phyloP scores from a whole-genome alignment of 1,140 invertebrate species.

The Bombus sylvicola region DNA sequence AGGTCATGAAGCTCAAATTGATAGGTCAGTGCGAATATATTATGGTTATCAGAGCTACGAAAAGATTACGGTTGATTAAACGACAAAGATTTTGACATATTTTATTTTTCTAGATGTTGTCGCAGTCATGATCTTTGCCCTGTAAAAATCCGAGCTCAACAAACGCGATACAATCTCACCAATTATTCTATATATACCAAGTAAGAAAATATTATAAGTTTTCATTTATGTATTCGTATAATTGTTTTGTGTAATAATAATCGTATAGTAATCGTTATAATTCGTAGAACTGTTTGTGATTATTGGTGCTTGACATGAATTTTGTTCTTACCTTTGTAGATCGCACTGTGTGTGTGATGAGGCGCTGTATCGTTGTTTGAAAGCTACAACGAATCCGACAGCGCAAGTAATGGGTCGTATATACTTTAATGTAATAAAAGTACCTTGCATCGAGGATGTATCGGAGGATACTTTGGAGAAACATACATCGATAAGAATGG shows the following conservation, averaged over 20 bases:
- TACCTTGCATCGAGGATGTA: slow-evolving; percentile 89
- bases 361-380: slow-evolving; percentile 91
- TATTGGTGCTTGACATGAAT: not conserved
- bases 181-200: slow-evolving; percentile 94
- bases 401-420: slow-evolving; percentile 91
- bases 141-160: slow-evolving; percentile 89
- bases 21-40: slow-evolving; percentile 80
- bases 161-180: slow-evolving; percentile 89
- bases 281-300: not conserved
- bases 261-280: too few relatives aligned
- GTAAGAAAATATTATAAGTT: slow-evolving; percentile 80
- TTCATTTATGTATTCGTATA: not conserved
- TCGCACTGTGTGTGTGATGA: slow-evolving; percentile 93
- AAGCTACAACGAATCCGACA: slow-evolving; percentile 86
- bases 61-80: not conserved
- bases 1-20: slow-evolving; percentile 87
- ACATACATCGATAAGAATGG: slow-evolving; percentile 16
- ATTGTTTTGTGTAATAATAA: not conserved
- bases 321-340: slow-evolving; percentile 79
- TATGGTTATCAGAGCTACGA: not conserved
- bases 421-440: slow-evolving; percentile 93
- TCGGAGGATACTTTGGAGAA: slow-evolving; percentile 51
- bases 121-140: slow-evolving; percentile 92
- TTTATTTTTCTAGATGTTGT: slow-evolving; percentile 86
- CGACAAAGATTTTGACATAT: not conserved